Base-by-base conservation (phyloP, 1,140 invertebrate species). In the Nasonia vitripennis region DNA sequence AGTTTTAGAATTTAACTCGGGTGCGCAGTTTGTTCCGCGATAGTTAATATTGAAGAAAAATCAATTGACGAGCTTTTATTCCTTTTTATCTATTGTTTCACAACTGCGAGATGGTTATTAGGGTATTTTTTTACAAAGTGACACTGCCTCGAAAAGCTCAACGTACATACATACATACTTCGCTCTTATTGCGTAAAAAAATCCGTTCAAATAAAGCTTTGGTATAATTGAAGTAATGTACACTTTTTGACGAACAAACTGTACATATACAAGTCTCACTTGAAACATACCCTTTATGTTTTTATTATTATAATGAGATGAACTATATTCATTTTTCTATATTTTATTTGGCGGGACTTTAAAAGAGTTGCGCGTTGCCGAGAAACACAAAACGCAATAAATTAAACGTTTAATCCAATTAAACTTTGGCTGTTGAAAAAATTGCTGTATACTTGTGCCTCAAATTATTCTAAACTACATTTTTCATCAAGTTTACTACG, bases 351-450 rank as follows among this genome's bases (percentile, higher is more conserved):
- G 55, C 55, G 17, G 17, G 4, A 62, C 17, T 62, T n/a, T 20
- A 17, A 4, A 62, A 20, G 6, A 62, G 17, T 17, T n/a, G 6
- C 17, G 17, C 55, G 17, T 62, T 62, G 55, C 1, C 55, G 17
- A n/a, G 4, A 17, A 62, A 62, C 14, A 20, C 55, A 62, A 62
- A 37, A 37, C 34, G 34, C 17, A n/a, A 62, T 62, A 62, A 62
- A 62, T 20, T 62, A 1, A 62, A 62, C 17, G 55, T 62, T 62
- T 62, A 62, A 62, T 62, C 55, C 55, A 62, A 62, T 62, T 62
- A 62, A 62, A 62, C 55, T 62, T 62, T 62, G 55, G 55, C 17
- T n/a, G 55, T 62, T 62, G 51, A 62, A 62, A 62, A 62, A 62
- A 62, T 62, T 62, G 55, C n/a, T 20, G 7, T n/a, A 62, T 62